Base-by-base conservation (phyloP, 2,888 invertebrate genomes). In the Troilus luridus region DNA sequence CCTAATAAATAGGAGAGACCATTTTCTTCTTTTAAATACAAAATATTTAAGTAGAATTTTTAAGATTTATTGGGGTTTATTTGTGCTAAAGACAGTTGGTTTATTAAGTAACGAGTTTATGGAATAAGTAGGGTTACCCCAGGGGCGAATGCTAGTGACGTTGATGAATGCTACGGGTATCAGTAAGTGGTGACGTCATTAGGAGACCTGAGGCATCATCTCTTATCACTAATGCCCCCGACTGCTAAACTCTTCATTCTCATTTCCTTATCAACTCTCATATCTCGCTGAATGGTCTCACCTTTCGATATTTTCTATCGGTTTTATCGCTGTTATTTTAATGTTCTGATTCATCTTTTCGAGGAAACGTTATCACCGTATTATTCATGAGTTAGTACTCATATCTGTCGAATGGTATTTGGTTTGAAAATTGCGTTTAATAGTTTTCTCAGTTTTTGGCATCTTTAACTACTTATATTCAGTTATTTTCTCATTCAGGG, bases 131-230 rank as follows among this genome's bases (percentile, higher is more conserved):
- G 72, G 72, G 27, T 77, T 77, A 17, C 72, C 72, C 2, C 56
- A 56, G 85, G 85, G 56, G 56, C 56, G 56, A 85, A 85, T 85
- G 85, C 14, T 58, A n/a, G 56, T 85, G 85, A 58, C 56, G 85
- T 54, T 85, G 85, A 85, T 85, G 56, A 85, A 85, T 85, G 58
- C 85, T 12, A 7, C 9, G 56, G 12, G 56, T 56, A 85, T 54
- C 85, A 56, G 56, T 85, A 85, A 85, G 85, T 85, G 85, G 85
- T 85, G 85, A 85, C 85, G 85, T 85, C 85, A 85, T 85, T 85
- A 85, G 85, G 56, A n/a, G 21, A n/a, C 85, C 85, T 56, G 85
- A 58, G 56, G 85, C 85, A 56, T 85, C 85, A 85, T 85, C 58
- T n/a, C 85, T 85, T 85, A 85, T 85, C 56, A 85, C 85, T 56